Evolutionary conservation across 2,113 vertebrate species (phyloP).

Genomic region (Prunella himalayana): DNA sequence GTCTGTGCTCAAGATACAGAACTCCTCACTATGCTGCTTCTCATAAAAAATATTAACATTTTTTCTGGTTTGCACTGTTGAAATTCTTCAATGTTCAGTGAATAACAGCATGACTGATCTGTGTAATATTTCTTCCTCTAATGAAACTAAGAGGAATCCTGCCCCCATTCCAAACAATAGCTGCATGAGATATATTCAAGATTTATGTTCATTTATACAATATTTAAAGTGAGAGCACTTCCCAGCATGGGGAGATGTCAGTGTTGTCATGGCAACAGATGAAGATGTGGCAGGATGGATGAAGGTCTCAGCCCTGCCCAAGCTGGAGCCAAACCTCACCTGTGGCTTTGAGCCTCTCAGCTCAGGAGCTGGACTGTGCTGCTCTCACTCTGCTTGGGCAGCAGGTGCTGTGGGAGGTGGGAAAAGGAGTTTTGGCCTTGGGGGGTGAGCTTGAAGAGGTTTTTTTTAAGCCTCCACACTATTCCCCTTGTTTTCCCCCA

Average conservation of each 20-base stretch:
- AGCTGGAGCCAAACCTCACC: neutral
- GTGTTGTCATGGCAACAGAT: conserved; percentile 60
- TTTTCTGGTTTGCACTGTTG: conserved; percentile 5
- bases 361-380: neutral
- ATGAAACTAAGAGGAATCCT: neutral
- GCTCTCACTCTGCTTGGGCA: rapidly evolving
- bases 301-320: neutral
- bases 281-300: conserved; percentile 4
- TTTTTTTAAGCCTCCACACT: neutral
- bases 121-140: neutral
- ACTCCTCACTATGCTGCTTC: neutral
- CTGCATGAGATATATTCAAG: conserved; percentile 9
- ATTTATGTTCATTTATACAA: conserved; percentile 62
- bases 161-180: neutral
- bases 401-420: neutral
- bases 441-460: neutral
- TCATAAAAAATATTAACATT: neutral
- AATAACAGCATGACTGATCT: neutral
- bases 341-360: neutral
- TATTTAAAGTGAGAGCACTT: conserved; percentile 37
- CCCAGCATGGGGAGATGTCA: conserved; percentile 2
- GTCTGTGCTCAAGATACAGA: neutral
- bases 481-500: neutral
- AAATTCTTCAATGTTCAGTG: conserved; percentile 46
- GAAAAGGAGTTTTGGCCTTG: neutral